These are phyloP conservation scores for Takifugu bimaculatus DNA, from an alignment of 2,113 vertebrate species.

Conservation along the genomic window DNA sequence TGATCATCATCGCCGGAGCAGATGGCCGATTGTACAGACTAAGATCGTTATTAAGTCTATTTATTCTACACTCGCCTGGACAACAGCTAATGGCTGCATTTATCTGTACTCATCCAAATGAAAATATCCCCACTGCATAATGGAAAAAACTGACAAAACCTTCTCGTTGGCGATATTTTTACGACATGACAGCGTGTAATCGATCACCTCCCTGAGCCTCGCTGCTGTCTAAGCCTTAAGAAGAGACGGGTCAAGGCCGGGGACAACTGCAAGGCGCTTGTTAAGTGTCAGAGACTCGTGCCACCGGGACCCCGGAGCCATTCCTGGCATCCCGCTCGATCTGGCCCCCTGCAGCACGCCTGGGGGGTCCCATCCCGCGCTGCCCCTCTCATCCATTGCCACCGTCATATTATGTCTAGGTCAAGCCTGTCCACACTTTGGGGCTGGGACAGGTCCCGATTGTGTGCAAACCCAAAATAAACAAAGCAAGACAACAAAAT, in stretches of 20 bases:
- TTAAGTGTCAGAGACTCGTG: slow-evolving; percentile 76
- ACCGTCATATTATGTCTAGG: slow-evolving; percentile 71
- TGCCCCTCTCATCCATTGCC: slow-evolving; percentile 52
- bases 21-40: too few species aligned
- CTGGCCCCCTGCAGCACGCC: slow-evolving; percentile 54
- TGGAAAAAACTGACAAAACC: slow-evolving; percentile 44
- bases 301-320: slow-evolving; percentile 69
- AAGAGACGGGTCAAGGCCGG: slow-evolving; percentile 65
- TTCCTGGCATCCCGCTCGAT: slow-evolving; percentile 65
- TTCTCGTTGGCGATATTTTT: slow-evolving; percentile 42
- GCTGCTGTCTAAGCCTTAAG: slow-evolving; percentile 24
- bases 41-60: too few species aligned
- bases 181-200: slow-evolving; percentile 53
- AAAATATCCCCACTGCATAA: slow-evolving; percentile 10
- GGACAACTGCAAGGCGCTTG: slow-evolving; percentile 75
- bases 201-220: slow-evolving; percentile 57
- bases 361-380: slow-evolving; percentile 56
- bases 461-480: slow-evolving; percentile 71
- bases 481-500: slow-evolving; percentile 71
- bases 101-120: too few species aligned
- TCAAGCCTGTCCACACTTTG: slow-evolving; percentile 15
- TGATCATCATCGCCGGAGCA: too few species aligned
- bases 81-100: too few species aligned
- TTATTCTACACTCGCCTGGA: too few species aligned
- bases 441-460: slow-evolving; percentile 41